Base-by-base conservation (phyloP, 2,797 vertebrate species). In the Leptoclinus maculatus region DNA sequence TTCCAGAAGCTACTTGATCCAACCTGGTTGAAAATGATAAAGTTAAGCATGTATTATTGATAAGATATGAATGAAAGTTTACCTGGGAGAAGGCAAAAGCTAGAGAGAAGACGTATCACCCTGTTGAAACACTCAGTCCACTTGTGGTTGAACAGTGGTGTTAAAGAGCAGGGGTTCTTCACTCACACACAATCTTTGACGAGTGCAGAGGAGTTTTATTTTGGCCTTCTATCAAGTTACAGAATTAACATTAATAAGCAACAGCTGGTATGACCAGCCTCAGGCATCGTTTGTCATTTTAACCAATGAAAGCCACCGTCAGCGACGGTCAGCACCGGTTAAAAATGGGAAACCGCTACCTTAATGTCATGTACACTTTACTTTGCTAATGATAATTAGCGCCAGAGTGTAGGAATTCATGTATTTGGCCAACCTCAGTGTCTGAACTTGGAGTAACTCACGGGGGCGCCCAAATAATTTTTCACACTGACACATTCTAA, bases 201-300 rank as follows among this genome's bases (percentile, higher is more conserved):
- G 9, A 53, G 53, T 56, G 25, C 25, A 56, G 53, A 27, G 5
- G 13, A 16, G 25, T 17, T 56, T 29, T 16, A 29, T 53, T 25
- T 53, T 56, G 53, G 53, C 27, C 53, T 56, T 27, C 25, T 29
- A 29, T 56, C 27, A 29, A 56, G 27, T 8, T 27, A 29, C 53
- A 56, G 25, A 56, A 56, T 56, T 29, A 57, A 57, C 54, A 32
- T 57, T 32, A 57, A 57, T 57, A 57, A 56, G 25, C 25, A 56
- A 57, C 54, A 57, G 54, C 27, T 57, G 54, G 16, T 57, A 29
- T 56, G 27, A 57, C 54, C 27, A 32, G 54, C 54, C 27, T 4
- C 11, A 57, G 27, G 27, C 54, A 17, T 27, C 27, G 3, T 57
- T 57, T 57, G 58, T 36, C 54, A 57, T 57, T 57, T 57, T 32